These are phyloP conservation scores for Folsomia candida DNA, from an alignment of 2,888 invertebrate genomes.

Conservation along the genomic window DNA sequence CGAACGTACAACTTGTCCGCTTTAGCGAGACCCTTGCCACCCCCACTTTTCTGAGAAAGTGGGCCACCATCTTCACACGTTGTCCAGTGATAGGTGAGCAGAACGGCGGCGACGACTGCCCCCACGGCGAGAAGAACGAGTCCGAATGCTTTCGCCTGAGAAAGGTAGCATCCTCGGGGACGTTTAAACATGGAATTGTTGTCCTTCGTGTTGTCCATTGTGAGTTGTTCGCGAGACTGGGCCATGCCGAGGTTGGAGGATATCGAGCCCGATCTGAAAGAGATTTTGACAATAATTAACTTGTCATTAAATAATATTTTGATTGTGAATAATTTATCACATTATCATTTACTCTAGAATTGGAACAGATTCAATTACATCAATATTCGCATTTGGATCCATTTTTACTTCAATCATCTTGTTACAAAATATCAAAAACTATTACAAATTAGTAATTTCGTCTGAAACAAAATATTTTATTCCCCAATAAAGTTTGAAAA, in stretches of 20 bases:
- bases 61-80: slow-evolving; percentile 59
- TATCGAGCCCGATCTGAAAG: slow-evolving; percentile 6
- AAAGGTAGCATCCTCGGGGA: slow-evolving; percentile 64
- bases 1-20: slow-evolving; percentile 62
- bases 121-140: slow-evolving; percentile 62
- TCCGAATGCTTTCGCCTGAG: slow-evolving; percentile 62
- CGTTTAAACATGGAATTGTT: slow-evolving; percentile 65
- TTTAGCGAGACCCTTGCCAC: slow-evolving; percentile 35
- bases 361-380: too few species aligned
- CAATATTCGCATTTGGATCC: too few species aligned
- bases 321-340: too few species aligned
- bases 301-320: too few species aligned
- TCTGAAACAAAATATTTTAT: too few species aligned
- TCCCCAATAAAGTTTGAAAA: too few species aligned
- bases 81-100: slow-evolving; percentile 73
- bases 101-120: slow-evolving; percentile 63
- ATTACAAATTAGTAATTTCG: too few species aligned
- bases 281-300: too few species aligned
- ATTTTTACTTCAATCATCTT: too few species aligned
- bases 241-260: slow-evolving; percentile 52
- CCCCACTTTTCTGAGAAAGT: slow-evolving; percentile 53
- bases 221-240: slow-evolving; percentile 57
- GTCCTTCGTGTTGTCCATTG: slow-evolving; percentile 57
- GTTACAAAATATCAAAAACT: too few species aligned
- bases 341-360: too few species aligned